Percentiles rank a stretch among this genome's conserved stretches.
These are phyloP conservation scores for Drosophila tani DNA, from an alignment of 1,140 invertebrate species.

Conservation along the genomic window DNA sequence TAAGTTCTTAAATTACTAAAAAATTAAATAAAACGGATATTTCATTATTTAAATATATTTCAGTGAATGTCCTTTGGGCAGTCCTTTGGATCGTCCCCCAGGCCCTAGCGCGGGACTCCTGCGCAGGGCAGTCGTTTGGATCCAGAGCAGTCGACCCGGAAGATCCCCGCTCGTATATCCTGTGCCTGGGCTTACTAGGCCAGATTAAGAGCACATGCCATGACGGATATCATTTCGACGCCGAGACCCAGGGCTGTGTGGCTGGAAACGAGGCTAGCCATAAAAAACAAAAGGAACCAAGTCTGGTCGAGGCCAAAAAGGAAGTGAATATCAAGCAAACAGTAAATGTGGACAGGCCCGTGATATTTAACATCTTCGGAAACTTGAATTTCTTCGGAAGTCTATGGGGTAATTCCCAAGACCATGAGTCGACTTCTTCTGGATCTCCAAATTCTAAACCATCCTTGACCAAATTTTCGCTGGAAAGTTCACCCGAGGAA, in stretches of 20 bases:
- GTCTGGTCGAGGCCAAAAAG: background rate
- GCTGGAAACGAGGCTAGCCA: background rate
- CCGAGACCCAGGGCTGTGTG: slow-evolving; percentile 34
- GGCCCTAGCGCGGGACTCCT: slow-evolving; percentile 53
- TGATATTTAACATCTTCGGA: slow-evolving; percentile 67
- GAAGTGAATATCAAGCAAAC: slow-evolving; percentile 44
- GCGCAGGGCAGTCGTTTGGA: slow-evolving; percentile 57
- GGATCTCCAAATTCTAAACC: background rate
- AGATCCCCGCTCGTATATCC: slow-evolving; percentile 52
- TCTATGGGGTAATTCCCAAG: slow-evolving; percentile 33
- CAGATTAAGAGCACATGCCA: slow-evolving; percentile 40
- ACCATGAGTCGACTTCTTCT: background rate
- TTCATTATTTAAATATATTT: background rate
- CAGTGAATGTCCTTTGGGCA: slow-evolving; percentile 63
- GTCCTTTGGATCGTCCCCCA: slow-evolving; percentile 57
- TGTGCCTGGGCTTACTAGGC: slow-evolving; percentile 60
- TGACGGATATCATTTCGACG: slow-evolving; percentile 41
- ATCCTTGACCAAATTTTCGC: background rate
- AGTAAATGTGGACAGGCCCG: slow-evolving; percentile 44
- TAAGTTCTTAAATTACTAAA: slow-evolving; percentile 35
- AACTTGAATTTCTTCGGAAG: slow-evolving; percentile 49
- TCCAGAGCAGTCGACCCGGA: slow-evolving; percentile 49
- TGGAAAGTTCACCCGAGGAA: background rate
- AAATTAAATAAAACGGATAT: background rate
- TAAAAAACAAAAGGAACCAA: too few relatives aligned